Base-by-base conservation (phyloP, 2,113 vertebrate species). In the Alexandromys fortis region DNA sequence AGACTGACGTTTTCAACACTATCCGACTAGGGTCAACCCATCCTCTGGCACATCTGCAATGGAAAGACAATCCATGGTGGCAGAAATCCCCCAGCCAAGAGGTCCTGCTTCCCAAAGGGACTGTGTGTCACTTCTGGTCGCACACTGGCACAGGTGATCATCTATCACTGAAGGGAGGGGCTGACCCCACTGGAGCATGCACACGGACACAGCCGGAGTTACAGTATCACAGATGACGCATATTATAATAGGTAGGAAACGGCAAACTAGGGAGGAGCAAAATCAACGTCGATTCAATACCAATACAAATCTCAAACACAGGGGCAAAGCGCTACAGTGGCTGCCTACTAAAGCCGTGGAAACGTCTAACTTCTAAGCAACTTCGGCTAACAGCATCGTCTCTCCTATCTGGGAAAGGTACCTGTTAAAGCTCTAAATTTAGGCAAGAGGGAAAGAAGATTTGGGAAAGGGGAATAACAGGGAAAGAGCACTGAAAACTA, bases 371-470 rank as follows among this genome's bases (percentile, higher is more conserved):
- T 68, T 95, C 96, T 97, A 97, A 70, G 82, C 63, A 79, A 96
- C 49, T 92, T 90, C 68, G 63, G 82, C 89, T 95, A 95, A 96
- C 28, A 83, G 45, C 89, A 78, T 35, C 76, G 63, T 9, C 30
- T 86, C 72, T 93, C 72, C 92, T 94, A 68, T n/a, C 55, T 86
- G 79, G 88, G 65, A 19, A 96, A 78, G 70, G n/a, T 86, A 88
- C 86, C 91, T 93, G 73, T 89, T 49, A 91, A 92, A 96, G 85
- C 94, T 96, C 93, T 97, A 97, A 61, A 70, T 73, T 94, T 67
- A 52, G 63, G 70, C 24, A 13, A 42, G 19, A 42, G 4, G 22
- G 38, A 21, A 1, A 17, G 3, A 24, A 33, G 4, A 11, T 33
- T 4, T 6, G 33, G 76, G 58, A 65, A 42, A 52, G 65, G 28